Evolutionary conservation across 2,113 vertebrate genomes (phyloP).

Genomic region (Glareola pratincola): DNA sequence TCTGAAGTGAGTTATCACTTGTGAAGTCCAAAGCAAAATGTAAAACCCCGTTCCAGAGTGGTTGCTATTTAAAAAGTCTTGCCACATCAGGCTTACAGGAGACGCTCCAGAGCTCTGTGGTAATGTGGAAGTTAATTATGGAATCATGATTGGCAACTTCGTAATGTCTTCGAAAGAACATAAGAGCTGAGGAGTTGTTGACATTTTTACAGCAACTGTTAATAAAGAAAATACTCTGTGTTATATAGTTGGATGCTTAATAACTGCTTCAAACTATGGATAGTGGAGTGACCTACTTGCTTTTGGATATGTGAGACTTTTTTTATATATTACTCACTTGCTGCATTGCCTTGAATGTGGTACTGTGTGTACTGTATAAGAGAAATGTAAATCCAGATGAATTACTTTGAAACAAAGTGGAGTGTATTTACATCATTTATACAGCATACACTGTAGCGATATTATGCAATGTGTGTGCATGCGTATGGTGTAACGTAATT

Average conservation of each 20-base stretch:
- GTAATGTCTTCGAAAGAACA: neutral
- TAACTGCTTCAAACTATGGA: neutral
- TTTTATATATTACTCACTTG: conserved; percentile 1
- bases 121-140: neutral
- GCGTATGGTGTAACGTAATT: neutral
- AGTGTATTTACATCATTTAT: conserved; percentile 30
- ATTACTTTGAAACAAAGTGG: conserved; percentile 49
- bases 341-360: conserved; percentile 43
- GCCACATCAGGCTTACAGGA: neutral
- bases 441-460: conserved; percentile 32
- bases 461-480: conserved; percentile 27
- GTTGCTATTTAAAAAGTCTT: conserved; percentile 4
- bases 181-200: neutral
- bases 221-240: conserved; percentile 12
- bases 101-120: neutral
- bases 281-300: conserved; percentile 33
- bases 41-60: neutral
- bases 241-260: conserved; percentile 26
- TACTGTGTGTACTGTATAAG: conserved; percentile 27
- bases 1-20: conserved; percentile 10
- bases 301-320: conserved; percentile 21
- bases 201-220: conserved; percentile 11
- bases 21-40: neutral
- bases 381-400: conserved; percentile 31
- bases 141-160: neutral